Evolutionary conservation across 1,140 invertebrate genomes (phyloP).

Genomic region (Drosophila prosaltans): DNA sequence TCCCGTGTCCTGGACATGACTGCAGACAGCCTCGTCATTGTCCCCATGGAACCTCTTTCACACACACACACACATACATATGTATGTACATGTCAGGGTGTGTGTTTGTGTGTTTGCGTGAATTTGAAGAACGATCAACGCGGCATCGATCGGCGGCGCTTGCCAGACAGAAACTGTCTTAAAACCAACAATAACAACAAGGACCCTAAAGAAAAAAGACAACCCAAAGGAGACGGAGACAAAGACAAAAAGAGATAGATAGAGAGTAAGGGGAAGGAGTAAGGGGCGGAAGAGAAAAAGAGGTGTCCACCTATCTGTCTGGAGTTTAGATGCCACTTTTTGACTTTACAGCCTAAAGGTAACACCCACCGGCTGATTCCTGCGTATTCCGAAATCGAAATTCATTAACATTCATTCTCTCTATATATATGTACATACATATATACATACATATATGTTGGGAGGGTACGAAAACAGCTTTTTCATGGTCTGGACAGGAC

Average conservation of each 20-base stretch:
- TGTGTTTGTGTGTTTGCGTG: conserved; percentile 31
- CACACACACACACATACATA: not conserved
- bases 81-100: conserved; percentile 31
- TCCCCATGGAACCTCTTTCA: conserved; percentile 5
- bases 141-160: conserved; percentile 45
- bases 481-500: conserved; percentile 45
- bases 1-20: not conserved
- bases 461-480: conserved; percentile 40
- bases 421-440: too few relatives aligned
- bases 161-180: conserved; percentile 22
- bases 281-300: conserved; percentile 1
- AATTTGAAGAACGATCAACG: conserved; percentile 36
- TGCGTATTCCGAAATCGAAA: conserved; percentile 66
- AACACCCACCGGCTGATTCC: conserved; percentile 72
- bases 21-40: conserved; percentile 21
- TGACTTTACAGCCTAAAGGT: conserved; percentile 76
- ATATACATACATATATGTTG: conserved; percentile 40
- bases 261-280: too few relatives aligned
- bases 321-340: conserved; percentile 75
- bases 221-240: conserved; percentile 7
- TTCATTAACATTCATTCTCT: conserved; percentile 78
- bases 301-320: conserved; percentile 77
- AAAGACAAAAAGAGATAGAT: not conserved
- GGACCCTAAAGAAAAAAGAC: conserved; percentile 44
- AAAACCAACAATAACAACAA: conserved; percentile 60